Conservation (phyloP, 2,797 vertebrate genomes). For the Sphenopsis melanotis region DNA sequence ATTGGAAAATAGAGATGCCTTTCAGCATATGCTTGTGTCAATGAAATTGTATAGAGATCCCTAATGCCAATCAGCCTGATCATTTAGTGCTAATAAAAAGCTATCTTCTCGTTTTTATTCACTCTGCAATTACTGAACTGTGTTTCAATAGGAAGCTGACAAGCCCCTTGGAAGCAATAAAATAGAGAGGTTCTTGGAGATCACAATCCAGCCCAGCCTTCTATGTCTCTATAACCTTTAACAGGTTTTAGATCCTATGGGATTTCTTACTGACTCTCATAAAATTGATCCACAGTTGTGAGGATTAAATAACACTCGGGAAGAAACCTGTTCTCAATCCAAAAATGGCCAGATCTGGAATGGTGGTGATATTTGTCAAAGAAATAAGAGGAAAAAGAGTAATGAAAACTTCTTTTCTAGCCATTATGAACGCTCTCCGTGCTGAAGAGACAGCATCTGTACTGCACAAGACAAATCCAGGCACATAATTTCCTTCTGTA, state of each 20-base stretch:
- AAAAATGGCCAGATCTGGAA: background rate
- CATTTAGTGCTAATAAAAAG: slow-evolving; percentile 20
- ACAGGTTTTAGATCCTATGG: background rate
- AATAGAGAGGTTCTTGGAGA: background rate
- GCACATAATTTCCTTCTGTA: background rate
- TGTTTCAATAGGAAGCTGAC: background rate
- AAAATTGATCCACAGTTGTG: background rate
- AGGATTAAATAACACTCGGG: background rate
- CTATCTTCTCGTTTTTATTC: background rate
- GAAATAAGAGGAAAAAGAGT: background rate
- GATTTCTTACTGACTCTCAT: background rate
- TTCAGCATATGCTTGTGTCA: slow-evolving; percentile 3
- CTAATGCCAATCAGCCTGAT: background rate
- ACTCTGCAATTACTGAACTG: background rate
- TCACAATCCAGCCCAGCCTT: background rate
- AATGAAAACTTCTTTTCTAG: background rate
- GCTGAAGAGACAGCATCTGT: background rate
- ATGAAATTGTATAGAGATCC: background rate
- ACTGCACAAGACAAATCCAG: background rate
- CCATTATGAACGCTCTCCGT: background rate
- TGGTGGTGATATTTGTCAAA: background rate
- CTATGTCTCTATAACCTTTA: background rate
- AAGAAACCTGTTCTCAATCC: background rate
- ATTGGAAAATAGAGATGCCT: background rate
- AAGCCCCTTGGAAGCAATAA: slow-evolving; percentile 39